phyloP scores from a whole-genome alignment of 2,797 vertebrate species.

The Gymnodraco acuticeps region DNA sequence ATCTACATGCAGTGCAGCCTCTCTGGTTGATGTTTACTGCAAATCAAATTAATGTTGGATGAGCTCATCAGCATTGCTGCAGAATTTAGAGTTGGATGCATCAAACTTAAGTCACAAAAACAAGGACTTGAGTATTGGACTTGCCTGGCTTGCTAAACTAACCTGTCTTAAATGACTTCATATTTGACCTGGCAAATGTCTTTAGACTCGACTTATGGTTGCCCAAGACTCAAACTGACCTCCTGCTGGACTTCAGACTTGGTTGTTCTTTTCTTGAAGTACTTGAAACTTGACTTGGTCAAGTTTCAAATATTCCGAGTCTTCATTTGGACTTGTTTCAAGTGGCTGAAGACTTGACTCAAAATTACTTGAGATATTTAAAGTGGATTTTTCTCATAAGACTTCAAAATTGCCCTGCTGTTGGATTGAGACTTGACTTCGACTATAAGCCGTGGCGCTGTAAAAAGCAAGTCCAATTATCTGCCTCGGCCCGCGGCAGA shows the following conservation, averaged over 20 bases:
- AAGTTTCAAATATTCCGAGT: not conserved
- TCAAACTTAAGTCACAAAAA: not conserved
- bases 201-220: not conserved
- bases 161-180: no score
- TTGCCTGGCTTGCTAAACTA: not conserved
- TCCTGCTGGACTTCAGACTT: not conserved
- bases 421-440: not conserved
- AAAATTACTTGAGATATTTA: not conserved
- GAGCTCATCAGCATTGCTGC: not conserved
- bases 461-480: no score
- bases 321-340: not conserved
- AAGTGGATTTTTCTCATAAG: not conserved
- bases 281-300: not conserved
- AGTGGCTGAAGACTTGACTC: not conserved
- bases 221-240: not conserved
- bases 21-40: conserved; percentile 15
- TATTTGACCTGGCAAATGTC: not conserved
- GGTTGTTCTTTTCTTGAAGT: not conserved
- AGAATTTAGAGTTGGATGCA: not conserved
- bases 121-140: not conserved
- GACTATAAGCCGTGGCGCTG: not conserved
- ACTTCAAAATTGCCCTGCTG: no score
- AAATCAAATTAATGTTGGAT: not conserved
- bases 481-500: no score
- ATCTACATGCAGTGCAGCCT: not conserved